A percentile compares a stretch with the other conserved stretches of the same genome.
phyloP scores from a whole-genome alignment of 2,797 vertebrate genomes.

The Karalla daura region DNA sequence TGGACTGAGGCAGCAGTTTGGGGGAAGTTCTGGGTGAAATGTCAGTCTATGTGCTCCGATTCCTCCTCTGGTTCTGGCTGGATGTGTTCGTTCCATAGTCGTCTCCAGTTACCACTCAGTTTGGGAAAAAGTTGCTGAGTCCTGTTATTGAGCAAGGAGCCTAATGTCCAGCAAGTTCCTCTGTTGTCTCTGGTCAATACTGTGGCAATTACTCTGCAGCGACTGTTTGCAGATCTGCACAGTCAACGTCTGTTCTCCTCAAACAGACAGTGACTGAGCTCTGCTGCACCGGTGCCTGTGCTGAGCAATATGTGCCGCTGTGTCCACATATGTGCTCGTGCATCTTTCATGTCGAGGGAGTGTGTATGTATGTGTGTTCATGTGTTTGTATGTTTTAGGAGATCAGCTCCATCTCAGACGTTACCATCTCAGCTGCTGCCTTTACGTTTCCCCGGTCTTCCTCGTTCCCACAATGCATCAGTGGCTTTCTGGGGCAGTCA shows the following conservation, averaged over 20 bases:
- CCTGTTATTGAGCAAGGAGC: too few relatives aligned
- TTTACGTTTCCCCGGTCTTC: too few relatives aligned
- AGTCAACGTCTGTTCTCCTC: slow-evolving; percentile 18
- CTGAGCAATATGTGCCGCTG: slow-evolving; percentile 10
- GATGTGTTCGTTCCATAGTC: too few relatives aligned
- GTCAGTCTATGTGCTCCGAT: too few relatives aligned
- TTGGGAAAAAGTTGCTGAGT: too few relatives aligned
- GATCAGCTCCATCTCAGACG: too few relatives aligned
- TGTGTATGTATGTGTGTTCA: background rate
- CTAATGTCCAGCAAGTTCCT: background rate
- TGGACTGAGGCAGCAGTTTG: too few relatives aligned
- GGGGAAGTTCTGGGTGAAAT: too few relatives aligned
- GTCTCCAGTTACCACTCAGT: too few relatives aligned
- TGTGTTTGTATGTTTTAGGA: slow-evolving; percentile 3
- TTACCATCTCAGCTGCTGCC: slow-evolving; percentile 10
- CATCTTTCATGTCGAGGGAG: background rate
- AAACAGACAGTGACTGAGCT: slow-evolving; percentile 26
- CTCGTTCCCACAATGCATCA: slow-evolving; percentile 21
- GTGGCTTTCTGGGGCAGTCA: slow-evolving; percentile 32
- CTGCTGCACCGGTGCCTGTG: slow-evolving; percentile 4
- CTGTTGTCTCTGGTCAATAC: slow-evolving; percentile 25
- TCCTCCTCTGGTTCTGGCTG: too few relatives aligned
- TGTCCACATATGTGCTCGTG: background rate
- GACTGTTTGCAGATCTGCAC: slow-evolving; percentile 38
- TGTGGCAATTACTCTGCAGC: slow-evolving; percentile 8